Evolutionary conservation across 1,140 invertebrate genomes (phyloP), one percentile per base, ranked within the genome.

Genomic region (Grapholita molesta): DNA sequence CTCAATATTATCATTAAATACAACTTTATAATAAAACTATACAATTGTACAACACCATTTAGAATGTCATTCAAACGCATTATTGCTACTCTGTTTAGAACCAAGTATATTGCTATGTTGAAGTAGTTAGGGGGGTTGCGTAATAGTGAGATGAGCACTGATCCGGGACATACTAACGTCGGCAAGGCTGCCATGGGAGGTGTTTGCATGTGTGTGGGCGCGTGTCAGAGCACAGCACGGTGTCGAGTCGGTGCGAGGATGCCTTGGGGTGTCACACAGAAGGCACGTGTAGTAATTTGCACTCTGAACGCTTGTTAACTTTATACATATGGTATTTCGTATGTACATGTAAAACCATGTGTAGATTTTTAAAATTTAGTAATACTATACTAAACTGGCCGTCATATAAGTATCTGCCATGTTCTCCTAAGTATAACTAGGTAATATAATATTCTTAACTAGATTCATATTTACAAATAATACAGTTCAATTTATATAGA

Each of bases 381-480:
- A 92, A 92, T 91, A 92, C 92, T 92, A 92, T 87, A 85, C 91
- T 92, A 92, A 92, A 92, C 92, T 92, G 92, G 92, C 92, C 92
- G 80, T 92, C 89, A 85, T 92, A 92, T 92, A 92, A 92, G 90
- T 92, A 92, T 92, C 89, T 88, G 92, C 92, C 92, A 92, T 92
- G 92, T 92, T 92, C 80, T 84, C 74, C 80, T 90, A 88, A 85
- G 89, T 90, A 91, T 82, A 91, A 89, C 92, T 92, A 92, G 83
- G 84, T 86, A 89, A 92, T 92, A 92, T 92, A 92, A 92, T 92
- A 92, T 92, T 84, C 92, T 92, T 92, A 92, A 85, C 85, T 92
- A 91, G 75, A 79, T 83, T 91, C 83, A 85, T 92, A 92, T 92
- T 82, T 92, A 92, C 92, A 92, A 92, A 92, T 92, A 92, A 92